These are phyloP conservation scores for Porites rus DNA, from an alignment of 92 coral and sea anemone species.

Conservation along the genomic window DNA sequence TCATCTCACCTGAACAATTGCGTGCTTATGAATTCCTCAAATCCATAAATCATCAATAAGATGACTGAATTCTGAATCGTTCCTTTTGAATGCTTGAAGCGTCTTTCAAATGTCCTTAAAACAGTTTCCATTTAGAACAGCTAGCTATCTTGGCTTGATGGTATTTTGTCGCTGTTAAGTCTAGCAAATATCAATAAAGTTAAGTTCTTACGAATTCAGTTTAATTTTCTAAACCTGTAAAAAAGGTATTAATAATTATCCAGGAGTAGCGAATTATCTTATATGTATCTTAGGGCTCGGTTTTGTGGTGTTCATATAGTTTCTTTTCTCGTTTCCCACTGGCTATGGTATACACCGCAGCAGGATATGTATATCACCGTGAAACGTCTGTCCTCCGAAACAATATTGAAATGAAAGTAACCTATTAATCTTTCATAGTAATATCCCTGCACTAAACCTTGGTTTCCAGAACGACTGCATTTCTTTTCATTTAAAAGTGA, in stretches of 20 bases:
- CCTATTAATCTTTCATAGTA: slow-evolving; percentile 6
- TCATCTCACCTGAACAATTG: slow-evolving; percentile 82
- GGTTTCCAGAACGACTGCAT: too few species aligned
- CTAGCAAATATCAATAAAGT: neutral
- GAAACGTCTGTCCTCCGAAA: neutral
- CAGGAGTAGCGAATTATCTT: slow-evolving; percentile 30
- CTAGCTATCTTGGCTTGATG: too few species aligned
- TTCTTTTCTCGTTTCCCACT: neutral
- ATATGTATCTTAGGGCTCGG: neutral
- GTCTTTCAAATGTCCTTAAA: slow-evolving; percentile 14
- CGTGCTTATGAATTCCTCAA: slow-evolving; percentile 70
- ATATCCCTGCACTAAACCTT: too few species aligned
- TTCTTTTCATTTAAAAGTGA: too few species aligned
- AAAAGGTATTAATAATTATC: neutral
- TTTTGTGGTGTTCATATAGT: slow-evolving; percentile 16
- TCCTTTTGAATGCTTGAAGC: slow-evolving; percentile 44
- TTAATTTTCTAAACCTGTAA: neutral
- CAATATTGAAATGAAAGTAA: neutral
- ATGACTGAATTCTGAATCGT: slow-evolving; percentile 43
- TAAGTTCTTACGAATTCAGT: neutral
- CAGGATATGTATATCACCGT: neutral
- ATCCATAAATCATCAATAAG: slow-evolving; percentile 65
- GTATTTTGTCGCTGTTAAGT: neutral
- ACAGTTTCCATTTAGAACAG: slow-evolving; percentile 20
- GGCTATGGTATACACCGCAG: slow-evolving; percentile 11